Evolutionary conservation across 1,140 invertebrate species (phyloP), one percentile per base, ranked within the genome.

Genomic region (Camponotus vicinus): DNA sequence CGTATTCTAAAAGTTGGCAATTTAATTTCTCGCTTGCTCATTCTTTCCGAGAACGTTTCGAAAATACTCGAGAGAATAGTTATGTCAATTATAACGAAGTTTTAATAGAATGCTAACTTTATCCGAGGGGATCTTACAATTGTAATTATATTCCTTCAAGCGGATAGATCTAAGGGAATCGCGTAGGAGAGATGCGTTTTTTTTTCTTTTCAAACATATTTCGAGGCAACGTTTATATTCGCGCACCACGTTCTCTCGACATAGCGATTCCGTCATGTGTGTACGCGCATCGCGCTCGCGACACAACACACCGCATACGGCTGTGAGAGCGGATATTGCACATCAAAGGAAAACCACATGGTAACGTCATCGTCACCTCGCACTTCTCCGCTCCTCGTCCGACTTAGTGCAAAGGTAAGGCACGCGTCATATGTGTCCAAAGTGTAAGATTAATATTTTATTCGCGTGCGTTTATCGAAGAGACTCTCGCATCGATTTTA

Each of bases 261-360:
- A 32, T 34, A 55, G 69, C 69, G 49, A 76, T 76, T 59, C 71
- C 55, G 71, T 42, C 13, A 52, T 52, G 49, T 15, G 15, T 52
- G 27, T 45, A 27, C 37, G 37, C 37, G 37, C 34, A 67, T 37
- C 45, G 34, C 63, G 18, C 34, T 21, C 69, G 52, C n/a, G 71
- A 75, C 69, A 18, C 45, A 45, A 67, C 27, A 71, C 9, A 45
- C n/a, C 70, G 21, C 59, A 45, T n/a, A 80, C 42, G 66, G 66
- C 59, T 59, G 63, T 45, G 49, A 83, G 79, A 87, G 79, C 79
- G 85, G 85, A 87, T 89, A 77, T 89, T 89, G 86, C 87, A 89
- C 86, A 87, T 89, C 73, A 85, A 87, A 89, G 79, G 73, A 89
- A 87, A 89, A 84, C 64, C 63, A 67, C 57, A 52, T 52, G 15